phyloP scores from a whole-genome alignment of 2,113 vertebrate species.

The Coturnix japonica region DNA sequence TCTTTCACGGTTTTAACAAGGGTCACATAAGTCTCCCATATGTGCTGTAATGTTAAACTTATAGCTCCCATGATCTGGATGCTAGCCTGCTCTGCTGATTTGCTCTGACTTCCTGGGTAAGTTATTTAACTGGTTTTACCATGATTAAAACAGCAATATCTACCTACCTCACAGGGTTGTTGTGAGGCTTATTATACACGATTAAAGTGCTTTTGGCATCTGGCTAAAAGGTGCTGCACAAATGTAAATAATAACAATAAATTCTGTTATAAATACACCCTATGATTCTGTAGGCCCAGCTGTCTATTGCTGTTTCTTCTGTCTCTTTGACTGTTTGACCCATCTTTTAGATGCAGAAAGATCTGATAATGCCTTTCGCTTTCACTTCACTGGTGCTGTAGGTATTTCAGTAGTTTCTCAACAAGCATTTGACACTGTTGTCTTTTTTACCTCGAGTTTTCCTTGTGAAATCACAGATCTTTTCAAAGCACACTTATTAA shows the following conservation, averaged over 20 bases:
- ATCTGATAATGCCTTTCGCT: neutral
- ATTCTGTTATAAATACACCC: slow-evolving; percentile 3
- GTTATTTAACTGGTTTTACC: slow-evolving; percentile 36
- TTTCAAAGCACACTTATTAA: neutral
- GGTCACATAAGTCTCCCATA: neutral
- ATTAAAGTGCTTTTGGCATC: slow-evolving; percentile 53
- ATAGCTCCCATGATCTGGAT: slow-evolving; percentile 21
- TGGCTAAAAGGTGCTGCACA: neutral
- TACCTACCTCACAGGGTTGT: slow-evolving; percentile 78
- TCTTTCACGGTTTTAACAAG: slow-evolving; percentile 6
- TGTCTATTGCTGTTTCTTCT: slow-evolving; percentile 40
- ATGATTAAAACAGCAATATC: neutral
- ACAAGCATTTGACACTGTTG: neutral
- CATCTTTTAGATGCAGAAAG: slow-evolving; percentile 19
- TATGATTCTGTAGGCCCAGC: neutral
- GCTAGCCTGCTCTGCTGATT: slow-evolving; percentile 50
- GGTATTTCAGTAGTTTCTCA: slow-evolving; percentile 10
- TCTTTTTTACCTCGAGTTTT: slow-evolving; percentile 10
- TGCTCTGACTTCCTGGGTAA: slow-evolving; percentile 58
- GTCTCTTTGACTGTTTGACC: slow-evolving; percentile 5
- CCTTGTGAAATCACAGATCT: neutral
- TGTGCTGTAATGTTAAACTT: slow-evolving; percentile 17
- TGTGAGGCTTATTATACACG: slow-evolving; percentile 61
- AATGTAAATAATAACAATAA: slow-evolving; percentile 35
- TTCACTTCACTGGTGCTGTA: neutral